A percentile compares a stretch with the other conserved stretches of the same genome.
phyloP scores from a whole-genome alignment of 2,888 invertebrate species.

The Encarsia formosa region DNA sequence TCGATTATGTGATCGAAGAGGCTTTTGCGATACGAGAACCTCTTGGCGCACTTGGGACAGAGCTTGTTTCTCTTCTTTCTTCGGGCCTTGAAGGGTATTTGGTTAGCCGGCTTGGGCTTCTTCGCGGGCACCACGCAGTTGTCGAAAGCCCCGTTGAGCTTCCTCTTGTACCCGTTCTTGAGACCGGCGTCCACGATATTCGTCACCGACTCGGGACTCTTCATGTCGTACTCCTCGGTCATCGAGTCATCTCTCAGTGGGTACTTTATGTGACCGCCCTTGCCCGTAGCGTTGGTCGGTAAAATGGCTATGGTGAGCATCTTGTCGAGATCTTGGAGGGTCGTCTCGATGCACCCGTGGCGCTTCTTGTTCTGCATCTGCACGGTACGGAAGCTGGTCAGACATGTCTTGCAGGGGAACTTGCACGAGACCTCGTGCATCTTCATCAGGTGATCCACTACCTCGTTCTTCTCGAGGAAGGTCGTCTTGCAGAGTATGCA shows the following conservation, averaged over 20 bases:
- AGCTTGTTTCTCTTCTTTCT: not conserved
- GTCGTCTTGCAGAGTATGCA: conserved; percentile 26
- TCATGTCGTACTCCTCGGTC: conserved; percentile 13
- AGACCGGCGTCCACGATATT: not conserved
- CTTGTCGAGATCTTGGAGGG: conserved; percentile 19
- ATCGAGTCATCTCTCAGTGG: conserved; percentile 17
- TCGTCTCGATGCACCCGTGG: conserved; percentile 23
- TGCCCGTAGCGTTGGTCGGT: conserved; percentile 5
- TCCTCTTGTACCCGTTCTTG: conserved; percentile 15
- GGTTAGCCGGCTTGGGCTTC: not conserved
- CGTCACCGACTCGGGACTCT: not conserved
- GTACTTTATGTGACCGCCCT: conserved; percentile 8
- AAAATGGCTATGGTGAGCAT: conserved; percentile 23
- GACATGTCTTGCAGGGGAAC: conserved; percentile 23
- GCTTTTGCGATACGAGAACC: conserved; percentile 11
- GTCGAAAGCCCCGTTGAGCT: not conserved
- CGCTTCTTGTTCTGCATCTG: conserved; percentile 22
- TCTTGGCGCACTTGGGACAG: conserved; percentile 20
- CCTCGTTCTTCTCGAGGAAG: conserved; percentile 26
- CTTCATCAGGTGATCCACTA: conserved; percentile 24
- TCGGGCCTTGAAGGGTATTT: not conserved
- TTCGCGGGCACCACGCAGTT: conserved; percentile 1
- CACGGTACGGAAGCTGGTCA: conserved; percentile 20
- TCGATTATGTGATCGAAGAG: conserved; percentile 16
- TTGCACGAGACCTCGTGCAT: conserved; percentile 28